Percentiles rank a stretch among this genome's conserved stretches.
phyloP scores from a whole-genome alignment of 30 jellyfish, hydroid and myxozoan genomes.

The Calvadosia cruxmelitensis region DNA sequence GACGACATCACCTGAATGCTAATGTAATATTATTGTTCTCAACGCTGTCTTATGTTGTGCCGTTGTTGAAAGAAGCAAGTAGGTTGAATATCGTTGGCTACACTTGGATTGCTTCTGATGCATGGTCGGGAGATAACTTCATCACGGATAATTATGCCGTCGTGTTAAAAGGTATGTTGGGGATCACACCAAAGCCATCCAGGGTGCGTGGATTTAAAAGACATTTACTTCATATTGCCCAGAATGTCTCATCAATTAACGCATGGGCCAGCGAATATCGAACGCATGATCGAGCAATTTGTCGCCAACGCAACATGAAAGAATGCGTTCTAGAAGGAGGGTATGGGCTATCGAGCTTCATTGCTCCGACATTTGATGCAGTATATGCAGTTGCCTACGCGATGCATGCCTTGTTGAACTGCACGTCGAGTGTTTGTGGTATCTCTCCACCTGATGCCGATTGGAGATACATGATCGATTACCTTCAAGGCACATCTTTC shows the following conservation, averaged over 20 bases:
- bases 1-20: constrained; percentile 14
- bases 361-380: constrained; percentile 59
- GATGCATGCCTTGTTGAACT: constrained; percentile 30
- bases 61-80: constrained; percentile 10
- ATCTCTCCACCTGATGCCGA: neutral
- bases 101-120: constrained; percentile 55
- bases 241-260: neutral
- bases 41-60: constrained; percentile 2
- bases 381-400: constrained; percentile 81
- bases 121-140: constrained; percentile 36
- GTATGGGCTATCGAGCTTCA: constrained; percentile 35
- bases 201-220: constrained; percentile 21
- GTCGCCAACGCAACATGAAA: constrained; percentile 5
- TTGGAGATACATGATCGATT: neutral
- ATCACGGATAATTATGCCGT: constrained; percentile 4
- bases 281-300: constrained; percentile 5
- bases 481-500: constrained; percentile 21
- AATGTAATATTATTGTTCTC: constrained; percentile 31
- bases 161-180: constrained; percentile 47
- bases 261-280: constrained; percentile 26
- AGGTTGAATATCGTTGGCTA: constrained; percentile 11
- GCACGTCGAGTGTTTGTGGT: constrained; percentile 24
- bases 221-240: constrained; percentile 5
- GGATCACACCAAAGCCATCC: constrained; percentile 33
- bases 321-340: constrained; percentile 12